Percentiles rank a stretch among this genome's conserved stretches.
Evolutionary conservation across 2,113 vertebrate species (phyloP).

Genomic region (Delphinapterus leucas): DNA sequence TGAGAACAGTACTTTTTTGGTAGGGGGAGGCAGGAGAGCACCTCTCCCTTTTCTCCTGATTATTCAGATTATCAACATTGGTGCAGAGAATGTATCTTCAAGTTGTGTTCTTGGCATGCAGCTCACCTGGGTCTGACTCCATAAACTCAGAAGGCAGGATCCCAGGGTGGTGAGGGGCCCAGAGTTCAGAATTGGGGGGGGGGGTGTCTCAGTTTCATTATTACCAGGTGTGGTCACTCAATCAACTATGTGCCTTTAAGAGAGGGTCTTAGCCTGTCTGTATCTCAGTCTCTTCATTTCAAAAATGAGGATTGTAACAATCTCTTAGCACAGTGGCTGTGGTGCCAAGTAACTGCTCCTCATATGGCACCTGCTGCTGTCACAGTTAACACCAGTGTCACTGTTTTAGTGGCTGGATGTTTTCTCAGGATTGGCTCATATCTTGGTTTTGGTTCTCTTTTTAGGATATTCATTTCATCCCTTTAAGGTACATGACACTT

Average conservation of each 20-base stretch:
- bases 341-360: not conserved
- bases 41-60: not conserved
- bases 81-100: not conserved
- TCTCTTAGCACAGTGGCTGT: not conserved
- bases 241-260: not conserved
- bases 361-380: not conserved
- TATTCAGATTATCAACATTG: not conserved
- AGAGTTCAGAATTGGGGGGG: not conserved
- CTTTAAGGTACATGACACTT: not conserved
- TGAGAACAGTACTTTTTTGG: not conserved
- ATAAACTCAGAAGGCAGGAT: not conserved
- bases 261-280: not conserved
- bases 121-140: not conserved
- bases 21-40: accelerated
- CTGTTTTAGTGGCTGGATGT: not conserved
- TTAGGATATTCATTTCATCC: not conserved
- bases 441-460: not conserved
- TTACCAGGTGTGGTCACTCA: not conserved
- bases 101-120: not conserved
- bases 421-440: not conserved
- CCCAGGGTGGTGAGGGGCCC: not conserved
- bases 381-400: not conserved
- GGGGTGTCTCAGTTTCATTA: not conserved
- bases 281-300: not conserved
- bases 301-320: not conserved